Percentiles rank a stretch among this genome's conserved stretches.
phyloP scores from a whole-genome alignment of 2,797 vertebrate genomes.

The Molothrus aeneus region DNA sequence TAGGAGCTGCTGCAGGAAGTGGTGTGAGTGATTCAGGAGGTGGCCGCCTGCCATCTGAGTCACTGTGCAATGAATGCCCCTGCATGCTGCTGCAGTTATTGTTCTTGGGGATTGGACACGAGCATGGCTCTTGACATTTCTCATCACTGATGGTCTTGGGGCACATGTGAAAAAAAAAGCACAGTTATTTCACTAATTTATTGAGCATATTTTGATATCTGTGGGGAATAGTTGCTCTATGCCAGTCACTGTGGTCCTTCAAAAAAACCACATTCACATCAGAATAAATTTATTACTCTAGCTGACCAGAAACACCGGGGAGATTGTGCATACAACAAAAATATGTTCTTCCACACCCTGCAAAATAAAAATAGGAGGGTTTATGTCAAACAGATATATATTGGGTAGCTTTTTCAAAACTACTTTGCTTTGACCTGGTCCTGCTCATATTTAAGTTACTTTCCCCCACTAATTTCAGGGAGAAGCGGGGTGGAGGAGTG shows the following conservation, averaged over 20 bases:
- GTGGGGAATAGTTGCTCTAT: background rate
- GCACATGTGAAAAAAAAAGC: background rate
- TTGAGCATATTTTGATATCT: background rate
- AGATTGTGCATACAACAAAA: conserved; percentile 28
- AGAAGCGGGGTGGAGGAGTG: background rate
- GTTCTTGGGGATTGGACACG: background rate
- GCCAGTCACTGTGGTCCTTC: background rate
- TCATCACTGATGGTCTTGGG: background rate
- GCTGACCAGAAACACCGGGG: conserved; percentile 17
- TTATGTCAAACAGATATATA: background rate
- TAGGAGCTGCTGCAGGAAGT: conserved; percentile 31
- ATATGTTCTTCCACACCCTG: background rate
- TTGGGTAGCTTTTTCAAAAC: background rate
- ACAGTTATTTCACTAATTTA: background rate
- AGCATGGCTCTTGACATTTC: background rate
- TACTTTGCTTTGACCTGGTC: background rate
- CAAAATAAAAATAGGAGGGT: background rate
- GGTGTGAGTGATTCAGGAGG: conserved; percentile 18
- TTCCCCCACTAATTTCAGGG: background rate
- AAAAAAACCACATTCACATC: background rate
- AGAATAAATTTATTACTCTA: background rate
- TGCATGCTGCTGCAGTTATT: background rate
- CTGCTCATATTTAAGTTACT: background rate
- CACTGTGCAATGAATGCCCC: background rate
- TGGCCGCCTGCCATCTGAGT: conserved; percentile 21